These are phyloP conservation scores for Thomomys bottae DNA, from an alignment of 2,113 vertebrate genomes.

Conservation along the genomic window DNA sequence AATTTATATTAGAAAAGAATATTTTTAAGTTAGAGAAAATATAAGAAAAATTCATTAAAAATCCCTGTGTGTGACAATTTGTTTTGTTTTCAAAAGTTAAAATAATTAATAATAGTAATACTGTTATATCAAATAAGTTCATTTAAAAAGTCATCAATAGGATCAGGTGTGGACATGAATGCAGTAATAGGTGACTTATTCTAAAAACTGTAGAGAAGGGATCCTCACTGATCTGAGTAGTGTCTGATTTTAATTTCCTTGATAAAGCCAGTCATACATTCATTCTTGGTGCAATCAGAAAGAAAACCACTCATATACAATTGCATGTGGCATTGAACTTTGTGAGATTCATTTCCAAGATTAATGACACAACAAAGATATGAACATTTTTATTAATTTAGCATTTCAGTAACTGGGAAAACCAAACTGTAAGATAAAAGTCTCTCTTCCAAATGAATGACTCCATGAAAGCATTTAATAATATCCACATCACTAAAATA, in stretches of 20 bases:
- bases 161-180: not conserved
- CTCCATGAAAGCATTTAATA: constrained; percentile 71
- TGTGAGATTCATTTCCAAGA: constrained; percentile 53
- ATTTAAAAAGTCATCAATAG: constrained; percentile 21
- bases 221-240: not conserved
- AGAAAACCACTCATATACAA: constrained; percentile 49
- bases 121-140: not conserved
- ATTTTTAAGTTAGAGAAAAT: not conserved
- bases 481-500: constrained; percentile 63
- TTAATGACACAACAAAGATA: constrained; percentile 73
- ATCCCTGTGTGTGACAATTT: not conserved
- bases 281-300: not conserved
- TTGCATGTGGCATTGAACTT: constrained; percentile 22
- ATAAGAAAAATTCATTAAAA: constrained; percentile 28
- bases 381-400: constrained; percentile 72
- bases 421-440: constrained; percentile 71
- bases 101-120: not conserved
- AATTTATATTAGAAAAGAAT: not conserved
- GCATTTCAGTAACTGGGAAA: constrained; percentile 65
- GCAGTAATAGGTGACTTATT: not conserved
- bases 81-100: not conserved
- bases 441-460: constrained; percentile 70
- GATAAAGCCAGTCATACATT: not conserved
- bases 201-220: not conserved
- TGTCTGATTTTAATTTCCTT: constrained; percentile 33